Conservation (phyloP, 2,113 vertebrate genomes). For the Callocephalon fimbriatum region DNA sequence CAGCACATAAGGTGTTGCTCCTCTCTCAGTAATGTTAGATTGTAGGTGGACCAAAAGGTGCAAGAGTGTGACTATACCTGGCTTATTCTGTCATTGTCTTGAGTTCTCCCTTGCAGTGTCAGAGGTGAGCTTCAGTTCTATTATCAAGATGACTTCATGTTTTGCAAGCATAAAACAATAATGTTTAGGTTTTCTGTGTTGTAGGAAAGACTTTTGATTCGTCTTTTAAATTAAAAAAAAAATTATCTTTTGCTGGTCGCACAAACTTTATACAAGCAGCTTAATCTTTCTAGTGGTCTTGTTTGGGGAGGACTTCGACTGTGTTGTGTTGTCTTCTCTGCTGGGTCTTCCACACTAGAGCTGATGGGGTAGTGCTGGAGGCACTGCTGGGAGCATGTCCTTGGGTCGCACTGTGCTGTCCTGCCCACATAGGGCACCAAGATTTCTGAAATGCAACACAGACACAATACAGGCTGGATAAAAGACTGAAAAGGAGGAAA, state of each 20-base stretch:
- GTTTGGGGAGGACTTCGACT: neutral
- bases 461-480: neutral
- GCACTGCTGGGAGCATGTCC: rapidly evolving
- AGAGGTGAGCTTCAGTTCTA: neutral
- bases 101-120: neutral
- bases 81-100: neutral
- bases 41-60: neutral
- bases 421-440: neutral
- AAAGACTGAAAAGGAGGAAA: neutral
- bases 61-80: neutral
- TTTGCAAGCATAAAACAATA: neutral
- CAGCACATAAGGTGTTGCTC: neutral
- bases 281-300: neutral
- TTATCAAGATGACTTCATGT: neutral
- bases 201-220: neutral
- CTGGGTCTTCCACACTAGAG: rapidly evolving
- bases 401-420: neutral
- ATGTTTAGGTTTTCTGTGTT: neutral
- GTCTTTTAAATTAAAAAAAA: neutral
- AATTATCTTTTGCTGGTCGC: neutral
- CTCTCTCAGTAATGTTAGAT: neutral
- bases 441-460: neutral
- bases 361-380: neutral
- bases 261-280: neutral
- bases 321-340: neutral